Percentiles rank a stretch among this genome's conserved stretches.
phyloP scores from a whole-genome alignment of 2,888 invertebrate species.

The Augiades crinisus region DNA sequence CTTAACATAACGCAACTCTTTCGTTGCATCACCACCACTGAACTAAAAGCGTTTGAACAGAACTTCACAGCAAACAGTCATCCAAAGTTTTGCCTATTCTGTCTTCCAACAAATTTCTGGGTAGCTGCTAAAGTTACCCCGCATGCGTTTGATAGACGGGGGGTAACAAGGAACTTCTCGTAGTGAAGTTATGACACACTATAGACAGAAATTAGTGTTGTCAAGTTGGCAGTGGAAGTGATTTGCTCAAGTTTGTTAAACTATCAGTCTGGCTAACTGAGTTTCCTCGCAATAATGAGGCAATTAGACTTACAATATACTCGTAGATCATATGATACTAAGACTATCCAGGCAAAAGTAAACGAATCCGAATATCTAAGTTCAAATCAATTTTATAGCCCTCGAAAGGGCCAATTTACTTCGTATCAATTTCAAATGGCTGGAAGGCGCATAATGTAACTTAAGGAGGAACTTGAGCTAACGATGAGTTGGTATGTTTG shows the following conservation, averaged over 20 bases:
- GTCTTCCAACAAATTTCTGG: conserved; percentile 1
- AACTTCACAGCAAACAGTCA: not conserved
- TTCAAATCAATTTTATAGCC: conserved; percentile 3
- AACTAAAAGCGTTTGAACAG: not conserved
- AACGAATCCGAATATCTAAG: not conserved
- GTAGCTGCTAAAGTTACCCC: conserved; percentile 3
- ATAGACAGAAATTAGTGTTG: conserved; percentile 25
- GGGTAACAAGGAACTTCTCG: conserved; percentile 10
- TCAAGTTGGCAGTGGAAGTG: conserved; percentile 23
- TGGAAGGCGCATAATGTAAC: not conserved
- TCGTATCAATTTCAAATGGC: conserved; percentile 19
- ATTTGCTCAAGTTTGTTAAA: conserved; percentile 22
- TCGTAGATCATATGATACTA: conserved; percentile 2
- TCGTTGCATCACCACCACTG: no score
- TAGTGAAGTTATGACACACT: conserved; percentile 18
- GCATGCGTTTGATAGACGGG: conserved; percentile 19
- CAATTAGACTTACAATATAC: conserved; percentile 9
- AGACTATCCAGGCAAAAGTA: not conserved
- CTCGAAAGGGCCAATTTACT: conserved; percentile 15
- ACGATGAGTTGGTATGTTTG: not conserved
- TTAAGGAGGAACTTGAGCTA: conserved; percentile 14
- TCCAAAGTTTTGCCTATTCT: not conserved
- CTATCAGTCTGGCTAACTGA: conserved; percentile 19
- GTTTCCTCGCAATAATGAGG: conserved; percentile 7
- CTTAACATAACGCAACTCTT: no score